phyloP scores from a whole-genome alignment of 2,113 vertebrate genomes.

The Nycticryphes semicollaris region DNA sequence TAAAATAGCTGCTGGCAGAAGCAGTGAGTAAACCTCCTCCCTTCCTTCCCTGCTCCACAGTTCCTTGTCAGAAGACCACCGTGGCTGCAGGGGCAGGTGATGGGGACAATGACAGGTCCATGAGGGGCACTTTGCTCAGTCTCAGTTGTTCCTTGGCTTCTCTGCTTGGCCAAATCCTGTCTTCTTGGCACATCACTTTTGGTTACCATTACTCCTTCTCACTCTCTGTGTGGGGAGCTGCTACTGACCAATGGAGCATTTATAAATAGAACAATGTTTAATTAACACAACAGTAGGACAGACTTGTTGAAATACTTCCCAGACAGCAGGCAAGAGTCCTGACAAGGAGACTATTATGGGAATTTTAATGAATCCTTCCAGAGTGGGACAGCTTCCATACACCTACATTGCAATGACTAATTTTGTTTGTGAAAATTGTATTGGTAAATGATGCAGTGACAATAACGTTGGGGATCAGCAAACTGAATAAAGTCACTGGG shows the following conservation, averaged over 20 bases:
- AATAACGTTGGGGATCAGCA: neutral
- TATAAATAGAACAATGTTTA: conserved; percentile 69
- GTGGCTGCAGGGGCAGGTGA: neutral
- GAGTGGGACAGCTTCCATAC: conserved; percentile 46
- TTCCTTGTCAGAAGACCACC: neutral
- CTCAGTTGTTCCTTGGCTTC: neutral
- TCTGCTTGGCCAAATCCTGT: neutral
- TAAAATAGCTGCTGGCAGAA: neutral
- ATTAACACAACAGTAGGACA: conserved; percentile 71
- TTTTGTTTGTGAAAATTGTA: conserved; percentile 59
- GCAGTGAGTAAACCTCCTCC: neutral
- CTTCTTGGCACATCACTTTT: conserved; percentile 49
- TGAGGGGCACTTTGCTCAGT: neutral
- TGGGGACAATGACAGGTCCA: neutral
- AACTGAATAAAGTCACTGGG: conserved; percentile 35
- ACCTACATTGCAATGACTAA: conserved; percentile 51
- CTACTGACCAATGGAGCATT: conserved; percentile 55
- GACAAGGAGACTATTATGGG: conserved; percentile 60
- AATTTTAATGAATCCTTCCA: conserved; percentile 65
- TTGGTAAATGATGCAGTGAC: conserved; percentile 43
- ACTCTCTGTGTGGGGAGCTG: conserved; percentile 11
- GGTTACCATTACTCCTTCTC: neutral
- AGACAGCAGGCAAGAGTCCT: conserved; percentile 66
- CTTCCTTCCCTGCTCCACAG: neutral
- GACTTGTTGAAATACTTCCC: conserved; percentile 71